Conservation (phyloP, 2,113 vertebrate species). For the Zosterops borbonicus region DNA sequence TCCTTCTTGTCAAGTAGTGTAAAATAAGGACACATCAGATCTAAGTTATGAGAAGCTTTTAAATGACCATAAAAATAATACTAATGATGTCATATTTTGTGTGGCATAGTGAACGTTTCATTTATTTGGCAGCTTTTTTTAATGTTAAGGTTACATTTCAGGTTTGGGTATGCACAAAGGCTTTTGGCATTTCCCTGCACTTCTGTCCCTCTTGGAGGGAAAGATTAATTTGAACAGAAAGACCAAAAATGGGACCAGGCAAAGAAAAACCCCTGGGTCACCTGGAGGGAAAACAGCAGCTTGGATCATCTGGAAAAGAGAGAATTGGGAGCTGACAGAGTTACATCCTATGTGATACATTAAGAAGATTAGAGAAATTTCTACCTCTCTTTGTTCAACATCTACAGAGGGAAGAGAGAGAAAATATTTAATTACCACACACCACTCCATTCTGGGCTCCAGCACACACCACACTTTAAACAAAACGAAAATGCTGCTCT, state of each 20-base stretch:
- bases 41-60: not conserved
- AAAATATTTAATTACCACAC: not conserved
- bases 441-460: not conserved
- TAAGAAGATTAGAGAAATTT: not conserved
- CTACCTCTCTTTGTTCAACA: not conserved
- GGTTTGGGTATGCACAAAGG: not conserved
- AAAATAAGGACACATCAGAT: not conserved
- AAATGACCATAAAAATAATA: not conserved
- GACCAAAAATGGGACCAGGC: not conserved
- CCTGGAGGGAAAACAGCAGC: not conserved
- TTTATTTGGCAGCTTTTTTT: not conserved
- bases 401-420: not conserved
- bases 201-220: not conserved
- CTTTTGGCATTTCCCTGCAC: not conserved
- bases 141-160: not conserved
- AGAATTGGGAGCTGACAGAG: not conserved
- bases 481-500: not conserved
- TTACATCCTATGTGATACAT: rapidly evolving
- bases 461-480: not conserved
- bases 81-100: not conserved
- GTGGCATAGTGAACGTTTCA: not conserved
- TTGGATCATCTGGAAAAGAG: not conserved
- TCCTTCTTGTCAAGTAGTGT: too few relatives aligned
- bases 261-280: not conserved
- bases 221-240: not conserved